These are phyloP conservation scores for Sinohyriopsis cumingii DNA, from an alignment of 2,888 invertebrate species.

Conservation along the genomic window DNA sequence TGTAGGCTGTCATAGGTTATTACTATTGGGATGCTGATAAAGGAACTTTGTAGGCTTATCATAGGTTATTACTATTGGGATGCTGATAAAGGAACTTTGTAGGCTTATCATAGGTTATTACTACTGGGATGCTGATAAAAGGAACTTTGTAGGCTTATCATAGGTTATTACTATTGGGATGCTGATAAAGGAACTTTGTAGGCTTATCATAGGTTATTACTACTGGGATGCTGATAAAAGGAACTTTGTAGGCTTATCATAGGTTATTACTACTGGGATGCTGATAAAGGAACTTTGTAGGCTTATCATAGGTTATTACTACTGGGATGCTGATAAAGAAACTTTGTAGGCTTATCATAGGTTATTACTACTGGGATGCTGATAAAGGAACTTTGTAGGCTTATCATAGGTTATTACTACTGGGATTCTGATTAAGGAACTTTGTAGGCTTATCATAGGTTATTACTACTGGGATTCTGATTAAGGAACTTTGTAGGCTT, in stretches of 20 bases:
- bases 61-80: background rate
- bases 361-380: background rate
- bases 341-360: background rate
- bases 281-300: too few relatives aligned
- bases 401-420: too few relatives aligned
- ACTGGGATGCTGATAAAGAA: too few relatives aligned
- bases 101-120: slow-evolving; percentile 35
- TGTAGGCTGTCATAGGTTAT: background rate
- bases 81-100: too few relatives aligned
- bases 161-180: background rate
- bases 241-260: slow-evolving; percentile 13
- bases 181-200: too few relatives aligned
- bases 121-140: too few relatives aligned
- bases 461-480: background rate
- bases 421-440: too few relatives aligned
- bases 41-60: background rate
- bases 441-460: slow-evolving; percentile 3
- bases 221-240: too few relatives aligned
- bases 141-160: too few relatives aligned
- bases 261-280: too few relatives aligned
- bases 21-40: background rate
- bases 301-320: slow-evolving; percentile 1
- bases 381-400: too few relatives aligned
- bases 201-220: slow-evolving; percentile 1
- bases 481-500: background rate